phyloP scores from a whole-genome alignment of 1,140 invertebrate genomes.

The Drosophila orena region DNA sequence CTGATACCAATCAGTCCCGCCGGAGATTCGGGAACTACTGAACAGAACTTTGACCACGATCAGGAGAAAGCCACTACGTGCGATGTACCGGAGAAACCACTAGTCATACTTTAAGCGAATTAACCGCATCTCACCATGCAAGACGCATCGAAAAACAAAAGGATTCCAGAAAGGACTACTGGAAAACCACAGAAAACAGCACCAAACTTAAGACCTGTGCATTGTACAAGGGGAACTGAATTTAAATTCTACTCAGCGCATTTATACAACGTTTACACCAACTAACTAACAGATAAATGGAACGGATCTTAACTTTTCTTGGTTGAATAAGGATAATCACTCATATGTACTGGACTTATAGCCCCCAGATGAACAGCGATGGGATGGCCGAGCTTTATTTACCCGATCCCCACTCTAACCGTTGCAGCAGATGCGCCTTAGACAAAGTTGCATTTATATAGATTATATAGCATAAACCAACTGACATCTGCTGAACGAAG shows the following conservation, averaged over 20 bases:
- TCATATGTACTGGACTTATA: constrained; percentile 18
- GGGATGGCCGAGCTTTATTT: constrained; percentile 49
- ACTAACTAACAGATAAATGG: constrained; percentile 19
- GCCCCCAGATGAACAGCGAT: constrained; percentile 13
- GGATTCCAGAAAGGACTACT: background rate
- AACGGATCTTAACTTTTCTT: constrained; percentile 18
- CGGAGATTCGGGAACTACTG: constrained; percentile 50
- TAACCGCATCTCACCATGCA: background rate
- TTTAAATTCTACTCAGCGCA: constrained; percentile 65
- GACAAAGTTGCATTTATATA: constrained; percentile 59
- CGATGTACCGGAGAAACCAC: constrained; percentile 77
- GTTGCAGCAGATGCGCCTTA: constrained; percentile 55
- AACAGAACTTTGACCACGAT: constrained; percentile 60
- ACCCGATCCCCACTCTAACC: constrained; percentile 10
- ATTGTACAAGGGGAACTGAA: constrained; percentile 61
- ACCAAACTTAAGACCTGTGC: constrained; percentile 62
- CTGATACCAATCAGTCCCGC: constrained; percentile 76
- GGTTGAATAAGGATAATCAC: constrained; percentile 26
- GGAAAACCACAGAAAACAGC: constrained; percentile 23
- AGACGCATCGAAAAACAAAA: background rate
- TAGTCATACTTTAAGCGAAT: constrained; percentile 69
- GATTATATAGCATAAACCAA: constrained; percentile 29
- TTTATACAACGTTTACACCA: constrained; percentile 59
- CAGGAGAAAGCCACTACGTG: constrained; percentile 76
- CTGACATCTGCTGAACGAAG: constrained; percentile 38